Percentiles rank a stretch among this genome's conserved stretches.
These are phyloP conservation scores for Agrilus biguttatus DNA, from an alignment of 2,888 invertebrate species.

Conservation along the genomic window DNA sequence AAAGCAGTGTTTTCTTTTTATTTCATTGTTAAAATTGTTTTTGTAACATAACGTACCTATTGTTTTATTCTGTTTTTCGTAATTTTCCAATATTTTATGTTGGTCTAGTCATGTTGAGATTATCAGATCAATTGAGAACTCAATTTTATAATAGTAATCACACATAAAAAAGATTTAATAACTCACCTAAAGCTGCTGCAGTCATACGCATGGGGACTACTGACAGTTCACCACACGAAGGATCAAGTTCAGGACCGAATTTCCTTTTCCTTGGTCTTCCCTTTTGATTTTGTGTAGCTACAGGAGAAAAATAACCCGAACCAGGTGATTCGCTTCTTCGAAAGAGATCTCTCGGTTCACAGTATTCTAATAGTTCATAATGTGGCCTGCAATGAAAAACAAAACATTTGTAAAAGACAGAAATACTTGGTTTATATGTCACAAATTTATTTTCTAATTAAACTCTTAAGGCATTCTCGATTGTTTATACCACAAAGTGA, in stretches of 20 bases:
- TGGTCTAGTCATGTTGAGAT: too few species aligned
- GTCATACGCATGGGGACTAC: conserved; percentile 52
- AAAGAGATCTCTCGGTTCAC: conserved; percentile 44
- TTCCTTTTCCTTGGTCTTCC: conserved; percentile 72
- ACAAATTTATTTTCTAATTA: conserved; percentile 1
- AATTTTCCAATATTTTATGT: too few species aligned
- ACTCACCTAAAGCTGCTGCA: conserved; percentile 52
- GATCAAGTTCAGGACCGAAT: conserved; percentile 34
- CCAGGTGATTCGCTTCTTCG: conserved; percentile 47
- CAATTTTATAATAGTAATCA: too few species aligned
- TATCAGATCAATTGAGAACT: too few species aligned
- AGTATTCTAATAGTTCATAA: conserved; percentile 50
- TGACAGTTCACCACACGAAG: conserved; percentile 46
- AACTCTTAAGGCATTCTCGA: neutral
- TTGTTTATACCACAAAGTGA: too few species aligned
- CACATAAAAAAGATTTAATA: neutral
- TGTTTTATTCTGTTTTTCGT: too few species aligned
- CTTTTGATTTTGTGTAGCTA: conserved; percentile 51
- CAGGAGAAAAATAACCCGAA: conserved; percentile 46
- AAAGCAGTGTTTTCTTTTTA: too few species aligned
- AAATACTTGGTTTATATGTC: neutral
- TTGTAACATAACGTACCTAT: too few species aligned
- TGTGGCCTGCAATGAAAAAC: conserved; percentile 37
- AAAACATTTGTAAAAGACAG: conserved; percentile 5
- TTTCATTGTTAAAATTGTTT: too few species aligned